Evolutionary conservation across 2,888 invertebrate genomes (phyloP), one percentile per base, ranked within the genome.

Genomic region (Tetramorium bicarinatum): DNA sequence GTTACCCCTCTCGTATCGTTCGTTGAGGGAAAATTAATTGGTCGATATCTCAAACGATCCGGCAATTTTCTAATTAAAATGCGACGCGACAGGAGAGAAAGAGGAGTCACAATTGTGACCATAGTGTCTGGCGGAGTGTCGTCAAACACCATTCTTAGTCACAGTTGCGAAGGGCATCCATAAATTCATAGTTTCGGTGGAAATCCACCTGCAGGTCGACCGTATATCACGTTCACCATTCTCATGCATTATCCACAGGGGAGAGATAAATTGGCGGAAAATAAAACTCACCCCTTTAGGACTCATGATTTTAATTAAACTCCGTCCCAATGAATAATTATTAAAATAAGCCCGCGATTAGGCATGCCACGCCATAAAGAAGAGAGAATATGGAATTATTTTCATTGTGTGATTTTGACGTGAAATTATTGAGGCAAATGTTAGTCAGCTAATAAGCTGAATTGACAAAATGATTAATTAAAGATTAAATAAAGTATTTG

Each of bases 291-390:
- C 62, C 15, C 18, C n/a, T 59, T 69, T 21, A 69, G 69, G 59
- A 47, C 71, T 38, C n/a, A n/a, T 80, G 25, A 80, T 80, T 77
- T 77, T 79, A 69, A 79, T 79, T 80, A 80, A 71, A 71, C 18
- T 4, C 13, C 44, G 29, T n/a, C 8, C 56, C 21, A 34, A 4
- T 21, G 47, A 59, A 71, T 80, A 59, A 80, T 71, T 80, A 71
- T 80, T 80, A 59, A 71, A 80, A 29, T 59, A 47, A 80, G 47
- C 56, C n/a, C 2, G 44, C 34, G 79, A 71, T 80, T 71, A 79
- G 59, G 44, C 29, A 2, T 9, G 18, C 38, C 9, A 44, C 29
- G 29, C 0, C 25, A 18, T 54, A 34, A 79, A 66, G 21, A 34
- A 34, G 13, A 47, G n/a, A 47, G 18, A 56, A 67, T 38, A n/a